phyloP scores from a whole-genome alignment of 2,113 vertebrate species.

The Strigops habroptila region DNA sequence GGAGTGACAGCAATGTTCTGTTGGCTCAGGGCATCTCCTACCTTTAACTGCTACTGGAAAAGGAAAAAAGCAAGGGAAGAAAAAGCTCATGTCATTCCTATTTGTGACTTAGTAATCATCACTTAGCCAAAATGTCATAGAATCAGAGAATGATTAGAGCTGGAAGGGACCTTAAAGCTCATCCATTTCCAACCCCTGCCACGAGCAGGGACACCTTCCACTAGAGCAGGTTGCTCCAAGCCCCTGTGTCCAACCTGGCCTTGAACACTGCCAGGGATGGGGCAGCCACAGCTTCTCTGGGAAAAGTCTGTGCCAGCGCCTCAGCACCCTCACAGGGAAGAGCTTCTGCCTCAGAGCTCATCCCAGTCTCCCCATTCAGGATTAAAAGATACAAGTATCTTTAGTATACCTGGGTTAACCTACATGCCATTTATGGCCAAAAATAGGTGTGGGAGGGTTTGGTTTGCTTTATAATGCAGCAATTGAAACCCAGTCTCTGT shows the following conservation, averaged over 20 bases:
- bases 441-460: not conserved
- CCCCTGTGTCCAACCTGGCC: too few relatives aligned
- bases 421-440: rapidly evolving
- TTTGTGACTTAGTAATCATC: rapidly evolving
- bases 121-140: not conserved
- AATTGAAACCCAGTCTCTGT: not conserved
- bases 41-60: not conserved
- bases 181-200: not conserved
- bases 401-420: not conserved
- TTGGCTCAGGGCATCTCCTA: not conserved
- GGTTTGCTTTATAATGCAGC: rapidly evolving
- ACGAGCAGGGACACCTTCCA: not conserved
- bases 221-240: not conserved
- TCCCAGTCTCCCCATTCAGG: not conserved
- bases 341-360: too few relatives aligned
- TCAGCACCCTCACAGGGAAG: too few relatives aligned
- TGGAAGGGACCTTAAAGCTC: not conserved
- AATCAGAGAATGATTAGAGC: too few relatives aligned
- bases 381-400: not conserved
- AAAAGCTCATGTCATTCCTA: rapidly evolving
- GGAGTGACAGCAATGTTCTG: not conserved
- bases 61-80: not conserved
- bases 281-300: too few relatives aligned
- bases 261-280: too few relatives aligned
- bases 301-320: too few relatives aligned